Conservation (phyloP, 1,140 invertebrate genomes). For the Muscidifurax raptorellus region DNA sequence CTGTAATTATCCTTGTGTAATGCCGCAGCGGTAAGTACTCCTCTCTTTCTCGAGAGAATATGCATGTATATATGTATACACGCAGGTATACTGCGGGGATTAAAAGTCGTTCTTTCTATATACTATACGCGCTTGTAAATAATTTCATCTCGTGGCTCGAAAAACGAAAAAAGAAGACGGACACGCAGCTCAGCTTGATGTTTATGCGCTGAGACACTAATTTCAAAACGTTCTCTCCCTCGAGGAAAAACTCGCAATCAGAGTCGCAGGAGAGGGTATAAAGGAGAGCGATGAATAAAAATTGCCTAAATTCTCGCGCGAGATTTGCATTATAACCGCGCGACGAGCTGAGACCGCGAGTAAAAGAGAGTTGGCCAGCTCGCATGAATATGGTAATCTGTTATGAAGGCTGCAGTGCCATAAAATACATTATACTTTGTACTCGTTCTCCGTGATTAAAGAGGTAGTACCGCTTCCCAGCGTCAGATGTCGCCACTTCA, state of each 20-base stretch:
- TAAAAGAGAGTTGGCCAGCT: neutral
- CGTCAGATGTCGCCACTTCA: no score
- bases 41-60: no score
- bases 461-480: no score
- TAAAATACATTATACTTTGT: slow-evolving; percentile 38
- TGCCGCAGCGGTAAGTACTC: neutral
- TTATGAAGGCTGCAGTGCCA: slow-evolving; percentile 20
- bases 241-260: no score
- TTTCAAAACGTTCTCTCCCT: no score
- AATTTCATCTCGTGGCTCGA: neutral
- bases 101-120: neutral
- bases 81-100: neutral
- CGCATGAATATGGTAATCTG: slow-evolving; percentile 47
- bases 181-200: no score
- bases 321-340: slow-evolving; percentile 22
- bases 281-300: slow-evolving; percentile 28
- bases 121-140: neutral
- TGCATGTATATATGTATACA: no score
- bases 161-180: no score
- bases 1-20: slow-evolving; percentile 37
- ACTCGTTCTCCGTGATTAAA: no score
- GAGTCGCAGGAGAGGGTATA: no score
- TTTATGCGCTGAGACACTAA: neutral
- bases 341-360: neutral
- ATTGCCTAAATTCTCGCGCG: slow-evolving; percentile 29